Evolutionary conservation across 1,140 invertebrate species (phyloP), one percentile per base, ranked within the genome.

Genomic region (Dreissena rostriformis): DNA sequence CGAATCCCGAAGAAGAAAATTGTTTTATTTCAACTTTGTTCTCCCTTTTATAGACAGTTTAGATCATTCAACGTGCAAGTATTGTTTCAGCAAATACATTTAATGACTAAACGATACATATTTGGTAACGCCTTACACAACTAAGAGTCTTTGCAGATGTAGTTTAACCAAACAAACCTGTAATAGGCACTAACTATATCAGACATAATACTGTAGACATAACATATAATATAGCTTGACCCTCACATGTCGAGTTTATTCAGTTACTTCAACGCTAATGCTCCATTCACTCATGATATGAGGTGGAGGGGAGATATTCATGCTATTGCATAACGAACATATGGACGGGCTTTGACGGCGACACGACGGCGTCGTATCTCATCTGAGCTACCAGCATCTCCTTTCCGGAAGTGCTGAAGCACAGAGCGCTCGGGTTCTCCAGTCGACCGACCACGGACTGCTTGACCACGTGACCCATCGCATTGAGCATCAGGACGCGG

Each of bases 311-410:
- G 0, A 12, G 12, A 15, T 24, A 19, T 39, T 2, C 39, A 39
- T 39, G 39, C 39, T 29, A 76, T n/a, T 76, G 74, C 28, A 14
- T 49, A 19, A n/a, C 14, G 39, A 24, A 84, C 28, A 84, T 55
- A 78, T 84, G 82, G 12, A 84, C 77, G 8, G 82, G 73, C 0
- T 68, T 67, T 4, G 73, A 67, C 10, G 68, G 66, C 26, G 63
- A 63, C 6, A 77, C 68, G 12, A 77, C 76, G 6, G 67, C 74
- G 49, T 84, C 82, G 65, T 84, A 71, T 49, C 66, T 53, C 74
- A 84, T 75, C 55, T 84, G 82, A 0, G 82, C 55, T 24, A 84
- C 82, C 7, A 84, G 22, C n/a, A 84, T 29, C 1, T 75, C 28
- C 4, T 26, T 71, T 6, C 39, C 63, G 6, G 55, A 24, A 1